Evolutionary conservation across 2,888 invertebrate genomes (phyloP), one percentile per base, ranked within the genome.

Genomic region (Eupithecia vulgata): DNA sequence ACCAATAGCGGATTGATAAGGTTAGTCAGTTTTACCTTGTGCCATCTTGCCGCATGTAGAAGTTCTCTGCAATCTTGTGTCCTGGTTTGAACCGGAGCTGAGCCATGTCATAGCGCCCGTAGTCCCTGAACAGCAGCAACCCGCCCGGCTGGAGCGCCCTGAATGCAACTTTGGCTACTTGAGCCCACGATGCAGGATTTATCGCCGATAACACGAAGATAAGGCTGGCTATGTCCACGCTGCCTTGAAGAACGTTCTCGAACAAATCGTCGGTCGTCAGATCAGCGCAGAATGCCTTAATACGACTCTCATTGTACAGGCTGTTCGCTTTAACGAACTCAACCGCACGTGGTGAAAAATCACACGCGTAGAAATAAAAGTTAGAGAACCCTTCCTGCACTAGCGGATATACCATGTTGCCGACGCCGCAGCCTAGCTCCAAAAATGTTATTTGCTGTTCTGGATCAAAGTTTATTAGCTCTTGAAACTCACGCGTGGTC

Each of bases 161-260:
- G 77, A 90, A 95, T 0, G 99, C 93, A 83, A 97, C 97, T 21
- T 88, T 84, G 1, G 96, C 90, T 1, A 96, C 96, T 68, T 85
- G 89, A 2, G 84, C 74, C 95, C 98, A 98, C 85, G 97, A 97
- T 0, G 96, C 95, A 0, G 99, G 99, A 90, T 98, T 97, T 79
- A 99, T 97, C 0, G 99, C 98, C 0, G 99, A 99, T 52, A 99
- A 89, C 0, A 99, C 99, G 94, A 99, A 99, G 76, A 99, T 97
- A 85, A 99, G 91, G 25, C 99, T 98, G 2, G 97, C 96, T 40
- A 99, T 95, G 88, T 99, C 97, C 1, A 98, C 95, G 40, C 94
- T 92, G 21, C 84, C 86, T 64, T 87, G 84, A 3, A 82, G 77
- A 66, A 96, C 87, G 70, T 95, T 91, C n/a, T 95, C 89, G 78